phyloP scores from a whole-genome alignment of 2,888 invertebrate species.

The Escarpia spicata region DNA sequence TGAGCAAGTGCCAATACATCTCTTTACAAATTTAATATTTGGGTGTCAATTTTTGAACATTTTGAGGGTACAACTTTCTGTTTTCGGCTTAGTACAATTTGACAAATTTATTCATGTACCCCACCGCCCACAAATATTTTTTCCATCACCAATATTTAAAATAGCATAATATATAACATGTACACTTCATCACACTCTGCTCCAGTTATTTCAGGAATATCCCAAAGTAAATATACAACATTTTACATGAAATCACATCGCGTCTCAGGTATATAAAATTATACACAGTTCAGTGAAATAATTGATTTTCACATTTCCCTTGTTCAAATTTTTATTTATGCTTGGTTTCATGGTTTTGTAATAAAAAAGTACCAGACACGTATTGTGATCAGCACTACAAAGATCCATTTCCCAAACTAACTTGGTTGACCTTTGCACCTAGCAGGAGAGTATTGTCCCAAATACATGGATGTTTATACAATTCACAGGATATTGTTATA shows the following conservation, averaged over 20 bases:
- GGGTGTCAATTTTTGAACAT: no score
- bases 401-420: background rate
- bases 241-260: background rate
- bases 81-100: no score
- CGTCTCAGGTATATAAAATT: background rate
- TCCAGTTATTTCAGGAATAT: background rate
- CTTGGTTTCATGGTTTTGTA: background rate
- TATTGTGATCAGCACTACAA: background rate
- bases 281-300: no score
- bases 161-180: no score
- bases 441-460: background rate
- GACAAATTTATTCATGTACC: no score
- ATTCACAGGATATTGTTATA: background rate
- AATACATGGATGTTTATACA: background rate
- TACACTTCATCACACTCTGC: no score
- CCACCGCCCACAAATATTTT: no score
- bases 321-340: background rate
- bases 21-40: no score
- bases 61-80: no score
- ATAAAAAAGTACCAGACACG: background rate
- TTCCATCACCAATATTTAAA: no score
- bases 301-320: no score
- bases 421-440: background rate
- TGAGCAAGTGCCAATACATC: no score
- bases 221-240: background rate